Base-by-base conservation (phyloP, 2,888 invertebrate genomes). In the Megaustenia siamemsis region DNA sequence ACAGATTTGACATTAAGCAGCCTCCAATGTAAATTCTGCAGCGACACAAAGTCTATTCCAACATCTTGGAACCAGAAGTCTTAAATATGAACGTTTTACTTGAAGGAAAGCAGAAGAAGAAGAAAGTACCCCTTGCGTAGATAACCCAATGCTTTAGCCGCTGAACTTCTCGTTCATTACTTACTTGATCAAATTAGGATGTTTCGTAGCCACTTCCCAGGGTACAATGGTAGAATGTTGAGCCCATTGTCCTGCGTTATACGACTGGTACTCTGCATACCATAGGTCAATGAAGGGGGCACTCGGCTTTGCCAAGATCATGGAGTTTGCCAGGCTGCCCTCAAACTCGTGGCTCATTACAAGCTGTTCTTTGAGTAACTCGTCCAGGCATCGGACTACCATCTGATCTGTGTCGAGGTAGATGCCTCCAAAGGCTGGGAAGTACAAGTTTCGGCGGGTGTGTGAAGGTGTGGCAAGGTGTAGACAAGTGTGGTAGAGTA, bases 331-430 rank as follows among this genome's bases (percentile, higher is more conserved):
- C 5, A 90, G 89, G 45, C 89, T 89, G 35, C 88, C 85, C 38
- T 80, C 80, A 45, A 84, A 86, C 86, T 92, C 92, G 45, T 90
- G 88, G 0, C 92, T 91, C 82, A 92, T 88, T 18, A 91, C 91
- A 53, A 89, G 88, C 53, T 89, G 86, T 85, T 89, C 86, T 66
- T 87, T 82, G 2, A 90, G 87, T 53, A 92, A 89, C 43, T 87
- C 86, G n/a, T 90, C 89, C 32, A 93, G 77, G 3, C 88, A 85
- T 60, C 88, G 88, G 71, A 92, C 81, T 10, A 91, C 86, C 8
- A 93, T 80, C 81, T 93, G 91, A 77, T 93, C 93, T 32, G 90
- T 89, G 79, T 93, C 93, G 24, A 93, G 78, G 77, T 93, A 93
- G 69, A 93, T 91, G 0, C 93, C 93, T 15, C 93, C 93, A 79